Base-by-base conservation (phyloP, 2,113 vertebrate species). In the Condylura cristata region DNA sequence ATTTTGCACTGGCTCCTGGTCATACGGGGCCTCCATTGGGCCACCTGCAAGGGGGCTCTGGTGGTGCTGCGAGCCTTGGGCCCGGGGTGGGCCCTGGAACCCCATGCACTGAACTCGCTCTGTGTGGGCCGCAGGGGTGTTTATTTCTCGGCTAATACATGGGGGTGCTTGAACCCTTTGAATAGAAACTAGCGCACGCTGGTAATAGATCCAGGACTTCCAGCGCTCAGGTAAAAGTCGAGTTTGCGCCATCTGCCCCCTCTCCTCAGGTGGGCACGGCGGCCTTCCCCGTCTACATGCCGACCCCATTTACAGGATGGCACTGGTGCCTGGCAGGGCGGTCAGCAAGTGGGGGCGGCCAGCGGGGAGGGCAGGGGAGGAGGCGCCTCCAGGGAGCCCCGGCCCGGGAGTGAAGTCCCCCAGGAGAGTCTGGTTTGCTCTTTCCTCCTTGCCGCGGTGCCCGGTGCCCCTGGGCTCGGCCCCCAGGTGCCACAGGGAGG, bases 71-170 rank as follows among this genome's bases (percentile, higher is more conserved):
- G 61, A 28, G 58, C 41, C 30, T 14, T 22, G 20, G 41, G 22
- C 3, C n/a, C 12, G 68, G 26, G 22, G 53, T 8, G 0, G 13
- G n/a, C 32, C 37, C 7, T 3, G 84, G 24, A 46, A 3, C 71
- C 11, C 0, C 1, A 16, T 26, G 2, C 53, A 22, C 48, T 0
- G 12, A 1, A 44, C 18, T 17, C 48, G 0, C 2, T 74, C 39
- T 30, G 17, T 79, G 30, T n/a, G 63, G 63, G 24, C 30, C 20
- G 34, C 4, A 1, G 53, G 8, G 0, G 16, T 8, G 3, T 32
- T 37, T 61, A 18, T 37, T 61, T 12, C 13, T 26, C 51, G 3
- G 70, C 85, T 58, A 10, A 60, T 3, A 2, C 22, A 0, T 8
- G 39, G 83, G 61, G 30, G 51, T 16, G 1, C 74, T 14, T 51